Conservation (phyloP, 2,797 vertebrate species). For the Cottoperca gobio region DNA sequence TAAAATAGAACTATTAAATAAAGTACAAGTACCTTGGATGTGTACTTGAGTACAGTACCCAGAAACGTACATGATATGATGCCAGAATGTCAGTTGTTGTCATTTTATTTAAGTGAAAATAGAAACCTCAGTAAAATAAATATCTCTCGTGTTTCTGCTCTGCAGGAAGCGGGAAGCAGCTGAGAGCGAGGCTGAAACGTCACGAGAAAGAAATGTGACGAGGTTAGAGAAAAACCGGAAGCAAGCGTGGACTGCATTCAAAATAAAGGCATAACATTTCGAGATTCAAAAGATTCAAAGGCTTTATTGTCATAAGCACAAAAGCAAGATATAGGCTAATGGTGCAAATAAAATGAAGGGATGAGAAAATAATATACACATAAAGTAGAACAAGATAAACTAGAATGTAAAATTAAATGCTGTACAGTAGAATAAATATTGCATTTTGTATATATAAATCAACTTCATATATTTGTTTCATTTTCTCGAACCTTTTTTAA, state of each 20-base stretch:
- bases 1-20: neutral
- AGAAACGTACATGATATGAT: neutral
- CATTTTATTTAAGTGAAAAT: neutral
- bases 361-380: too few species aligned
- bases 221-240: constrained; percentile 6
- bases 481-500: too few species aligned
- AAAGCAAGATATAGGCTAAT: too few species aligned
- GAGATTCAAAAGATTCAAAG: too few species aligned
- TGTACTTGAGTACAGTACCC: neutral
- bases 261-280: constrained; percentile 29
- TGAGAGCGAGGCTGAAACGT: constrained; percentile 38
- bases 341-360: too few species aligned
- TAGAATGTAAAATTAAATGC: too few species aligned
- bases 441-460: too few species aligned
- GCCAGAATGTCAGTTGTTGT: neutral
- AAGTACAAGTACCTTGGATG: neutral
- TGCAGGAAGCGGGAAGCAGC: constrained; percentile 58
- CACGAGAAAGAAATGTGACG: constrained; percentile 26
- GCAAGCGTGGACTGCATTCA: neutral
- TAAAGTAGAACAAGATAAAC: too few species aligned
- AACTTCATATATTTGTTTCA: too few species aligned
- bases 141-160: neutral
- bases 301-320: too few species aligned
- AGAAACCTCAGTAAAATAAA: neutral
- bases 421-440: too few species aligned